phyloP scores from a whole-genome alignment of 1,140 invertebrate species.

The Papilio machaon region DNA sequence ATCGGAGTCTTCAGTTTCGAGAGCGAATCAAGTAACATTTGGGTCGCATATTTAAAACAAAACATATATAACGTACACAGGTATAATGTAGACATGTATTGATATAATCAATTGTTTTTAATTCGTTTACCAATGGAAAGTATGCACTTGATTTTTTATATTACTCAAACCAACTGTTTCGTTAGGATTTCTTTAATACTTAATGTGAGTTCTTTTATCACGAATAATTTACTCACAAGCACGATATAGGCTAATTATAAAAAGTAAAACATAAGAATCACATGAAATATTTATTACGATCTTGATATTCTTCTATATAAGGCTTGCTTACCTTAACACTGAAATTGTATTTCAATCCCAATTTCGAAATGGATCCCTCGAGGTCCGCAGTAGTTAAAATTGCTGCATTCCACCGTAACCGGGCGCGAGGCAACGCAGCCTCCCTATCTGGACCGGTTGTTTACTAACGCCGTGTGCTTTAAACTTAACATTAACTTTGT shows the following conservation, averaged over 20 bases:
- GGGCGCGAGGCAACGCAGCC: conserved; percentile 75
- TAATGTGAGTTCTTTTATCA: background rate
- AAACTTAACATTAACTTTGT: conserved; percentile 45
- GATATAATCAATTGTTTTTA: background rate
- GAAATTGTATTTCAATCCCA: conserved; percentile 62
- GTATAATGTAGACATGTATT: background rate
- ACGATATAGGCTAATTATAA: background rate
- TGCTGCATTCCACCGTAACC: conserved; percentile 79
- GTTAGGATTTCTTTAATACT: background rate
- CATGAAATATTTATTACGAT: background rate
- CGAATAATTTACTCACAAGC: background rate
- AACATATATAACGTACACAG: background rate
- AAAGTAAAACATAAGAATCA: background rate
- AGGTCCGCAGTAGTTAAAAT: conserved; percentile 80
- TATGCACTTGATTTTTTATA: background rate
- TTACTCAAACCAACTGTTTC: background rate
- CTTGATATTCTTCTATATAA: background rate
- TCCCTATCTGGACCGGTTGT: conserved; percentile 78
- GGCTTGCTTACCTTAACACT: conserved; percentile 61
- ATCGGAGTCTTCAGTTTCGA: background rate
- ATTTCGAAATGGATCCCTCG: conserved; percentile 68
- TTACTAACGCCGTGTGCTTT: conserved; percentile 57
- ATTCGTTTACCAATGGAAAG: background rate
- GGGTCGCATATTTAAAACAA: background rate
- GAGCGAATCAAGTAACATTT: background rate